phyloP scores from a whole-genome alignment of 2,888 invertebrate genomes.

The Electrophaes corylata region DNA sequence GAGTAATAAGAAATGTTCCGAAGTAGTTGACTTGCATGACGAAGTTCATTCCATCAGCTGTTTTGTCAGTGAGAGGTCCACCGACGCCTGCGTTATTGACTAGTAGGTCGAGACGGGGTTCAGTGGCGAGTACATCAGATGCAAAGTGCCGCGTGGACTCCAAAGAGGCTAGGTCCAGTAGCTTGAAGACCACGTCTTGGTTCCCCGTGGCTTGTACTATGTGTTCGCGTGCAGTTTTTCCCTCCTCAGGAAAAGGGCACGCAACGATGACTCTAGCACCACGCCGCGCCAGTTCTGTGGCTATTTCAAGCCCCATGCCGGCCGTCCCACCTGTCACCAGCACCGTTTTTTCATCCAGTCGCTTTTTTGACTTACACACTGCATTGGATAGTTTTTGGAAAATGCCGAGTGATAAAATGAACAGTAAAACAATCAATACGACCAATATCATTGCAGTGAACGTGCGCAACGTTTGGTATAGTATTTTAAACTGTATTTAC shows the following conservation, averaged over 20 bases:
- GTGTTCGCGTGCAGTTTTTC: conserved; percentile 72
- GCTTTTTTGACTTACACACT: conserved; percentile 47
- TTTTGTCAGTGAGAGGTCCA: conserved; percentile 60
- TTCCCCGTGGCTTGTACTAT: conserved; percentile 86
- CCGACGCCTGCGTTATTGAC: conserved; percentile 94
- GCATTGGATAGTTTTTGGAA: conserved; percentile 28
- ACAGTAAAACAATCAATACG: conserved; percentile 6
- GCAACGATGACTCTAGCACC: conserved; percentile 66
- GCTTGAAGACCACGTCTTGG: conserved; percentile 86
- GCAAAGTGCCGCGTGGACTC: conserved; percentile 91
- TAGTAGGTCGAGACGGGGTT: conserved; percentile 89
- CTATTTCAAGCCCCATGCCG: conserved; percentile 64
- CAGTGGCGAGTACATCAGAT: conserved; percentile 87
- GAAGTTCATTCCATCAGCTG: conserved; percentile 91
- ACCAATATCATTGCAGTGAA: conserved; percentile 12
- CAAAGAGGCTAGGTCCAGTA: conserved; percentile 88
- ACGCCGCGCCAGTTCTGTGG: conserved; percentile 59
- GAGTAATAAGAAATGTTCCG: conserved; percentile 95
- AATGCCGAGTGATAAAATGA: conserved; percentile 12
- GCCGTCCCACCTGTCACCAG: conserved; percentile 66
- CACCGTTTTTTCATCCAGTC: conserved; percentile 51
- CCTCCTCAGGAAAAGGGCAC: conserved; percentile 62
- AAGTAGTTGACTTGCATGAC: conserved; percentile 96
- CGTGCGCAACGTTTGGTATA: conserved; percentile 1
- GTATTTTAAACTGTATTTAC: not conserved